Percentiles rank a stretch among this genome's conserved stretches.
Conservation (phyloP, 2,888 invertebrate genomes). For the Ashinkailepas kermadecensis region DNA sequence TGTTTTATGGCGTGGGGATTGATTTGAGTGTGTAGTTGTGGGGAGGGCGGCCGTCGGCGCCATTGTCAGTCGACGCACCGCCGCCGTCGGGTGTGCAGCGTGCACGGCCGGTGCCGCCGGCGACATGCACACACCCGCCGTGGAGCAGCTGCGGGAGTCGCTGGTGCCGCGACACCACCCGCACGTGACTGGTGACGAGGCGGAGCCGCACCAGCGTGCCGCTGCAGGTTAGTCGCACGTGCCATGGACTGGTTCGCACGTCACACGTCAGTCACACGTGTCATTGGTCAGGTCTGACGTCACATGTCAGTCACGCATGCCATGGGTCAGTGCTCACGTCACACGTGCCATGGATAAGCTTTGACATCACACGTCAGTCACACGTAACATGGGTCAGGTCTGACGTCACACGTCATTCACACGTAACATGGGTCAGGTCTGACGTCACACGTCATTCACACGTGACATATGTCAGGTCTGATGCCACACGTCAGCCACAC, state of each 20-base stretch:
- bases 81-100: background rate
- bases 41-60: background rate
- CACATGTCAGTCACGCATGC: no score
- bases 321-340: no score
- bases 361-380: no score
- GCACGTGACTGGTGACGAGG: background rate
- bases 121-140: conserved; percentile 1
- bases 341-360: no score
- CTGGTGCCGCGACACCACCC: background rate
- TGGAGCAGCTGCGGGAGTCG: background rate
- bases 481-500: no score
- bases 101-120: background rate
- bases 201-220: background rate
- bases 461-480: no score
- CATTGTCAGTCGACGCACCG: background rate
- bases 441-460: no score
- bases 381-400: no score
- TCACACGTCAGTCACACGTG: no score
- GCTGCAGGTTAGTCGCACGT: background rate
- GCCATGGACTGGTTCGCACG: background rate
- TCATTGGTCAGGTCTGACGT: no score
- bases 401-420: no score
- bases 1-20: background rate
- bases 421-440: no score
- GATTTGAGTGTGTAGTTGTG: background rate